phyloP scores from a whole-genome alignment of 2,797 vertebrate species.

The Brotogeris chrysoptera region DNA sequence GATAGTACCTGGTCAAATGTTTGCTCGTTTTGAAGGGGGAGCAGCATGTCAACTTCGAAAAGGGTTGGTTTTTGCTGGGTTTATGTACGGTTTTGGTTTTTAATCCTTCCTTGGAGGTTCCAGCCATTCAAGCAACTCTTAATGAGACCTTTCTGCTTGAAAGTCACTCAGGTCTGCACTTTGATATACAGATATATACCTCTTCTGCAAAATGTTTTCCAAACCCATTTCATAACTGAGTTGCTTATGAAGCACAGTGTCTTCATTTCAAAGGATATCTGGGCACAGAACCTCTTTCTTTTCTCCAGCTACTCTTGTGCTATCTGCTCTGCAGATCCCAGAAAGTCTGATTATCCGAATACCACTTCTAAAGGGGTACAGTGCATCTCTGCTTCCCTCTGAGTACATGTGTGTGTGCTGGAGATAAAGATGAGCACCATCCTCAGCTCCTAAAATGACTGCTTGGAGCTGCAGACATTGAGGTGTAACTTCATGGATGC shows the following conservation, averaged over 20 bases:
- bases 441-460: background rate
- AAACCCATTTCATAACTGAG: background rate
- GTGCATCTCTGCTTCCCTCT: background rate
- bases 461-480: background rate
- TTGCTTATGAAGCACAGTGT: background rate
- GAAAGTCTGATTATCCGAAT: background rate
- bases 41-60: background rate
- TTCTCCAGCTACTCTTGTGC: background rate
- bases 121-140: background rate
- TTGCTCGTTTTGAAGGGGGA: background rate
- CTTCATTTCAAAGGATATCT: background rate
- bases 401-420: background rate
- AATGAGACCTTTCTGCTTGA: background rate
- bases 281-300: background rate
- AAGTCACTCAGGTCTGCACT: background rate
- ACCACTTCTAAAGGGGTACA: fast-evolving
- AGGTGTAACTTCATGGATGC: background rate
- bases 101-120: background rate
- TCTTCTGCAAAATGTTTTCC: background rate
- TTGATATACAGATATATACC: background rate
- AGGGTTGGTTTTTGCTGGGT: background rate
- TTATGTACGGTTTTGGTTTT: background rate
- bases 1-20: background rate
- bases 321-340: background rate
- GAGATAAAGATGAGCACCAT: background rate